Base-by-base conservation (phyloP, 2,797 vertebrate species). In the Eremophila alpestris region DNA sequence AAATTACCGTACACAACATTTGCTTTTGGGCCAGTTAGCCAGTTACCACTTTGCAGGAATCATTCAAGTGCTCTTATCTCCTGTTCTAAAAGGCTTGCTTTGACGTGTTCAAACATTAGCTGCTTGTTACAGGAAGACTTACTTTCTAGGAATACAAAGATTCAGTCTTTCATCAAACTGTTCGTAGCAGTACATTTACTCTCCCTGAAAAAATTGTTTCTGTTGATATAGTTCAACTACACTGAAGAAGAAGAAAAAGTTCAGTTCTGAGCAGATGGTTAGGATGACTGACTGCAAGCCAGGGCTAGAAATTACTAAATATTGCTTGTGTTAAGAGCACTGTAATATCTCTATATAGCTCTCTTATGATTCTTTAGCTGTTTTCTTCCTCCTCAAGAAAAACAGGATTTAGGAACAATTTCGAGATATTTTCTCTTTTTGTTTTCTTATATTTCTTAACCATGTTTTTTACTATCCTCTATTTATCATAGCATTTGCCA, bases 161-260 rank as follows among this genome's bases (percentile, higher is more conserved):
- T 93, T 93, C 78, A 67, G 76, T 92, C 82, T 90, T 95, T 94
- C 94, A 88, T 96, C 78, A 86, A 93, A 90, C 87, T 29, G 30
- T 96, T 94, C 23, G 5, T 89, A 95, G 79, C 2, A 8, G 76
- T 84, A 89, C 78, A 93, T 95, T 92, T 94, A 95, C 85, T 96
- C 94, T 96, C 46, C 77, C 84, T 86, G 77, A 83, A 93, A 85
- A 96, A 89, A 95, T 83, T 90, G 79, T 95, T 96, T 96, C 92
- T 96, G 95, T 95, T 96, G 92, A 94, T 93, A 93, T 59, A 96
- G 83, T 94, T 88, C 92, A 96, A 92, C 95, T 96, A 93, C 93
- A 77, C 16, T 70, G 83, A 89, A 95, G 85, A 95, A 95, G 85
- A 95, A 96, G 91, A 92, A 94, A 84, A 96, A 96, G 79, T 97